These are phyloP conservation scores for Megalopta genalis DNA, from an alignment of 1,140 invertebrate species.

Conservation along the genomic window DNA sequence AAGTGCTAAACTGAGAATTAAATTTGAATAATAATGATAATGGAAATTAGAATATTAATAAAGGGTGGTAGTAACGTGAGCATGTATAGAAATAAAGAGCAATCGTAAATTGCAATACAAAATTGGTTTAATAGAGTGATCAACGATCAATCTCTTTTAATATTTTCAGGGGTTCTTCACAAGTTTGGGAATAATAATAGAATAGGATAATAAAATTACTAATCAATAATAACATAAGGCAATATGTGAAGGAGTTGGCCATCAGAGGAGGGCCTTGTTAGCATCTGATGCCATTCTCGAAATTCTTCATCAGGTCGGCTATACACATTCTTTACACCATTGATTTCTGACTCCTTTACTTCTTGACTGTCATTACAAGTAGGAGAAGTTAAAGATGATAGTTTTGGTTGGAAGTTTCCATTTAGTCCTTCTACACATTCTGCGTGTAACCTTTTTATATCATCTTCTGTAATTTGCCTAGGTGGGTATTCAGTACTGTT, in stretches of 20 bases:
- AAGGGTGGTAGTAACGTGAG: slow-evolving; percentile 42
- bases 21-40: slow-evolving; percentile 30
- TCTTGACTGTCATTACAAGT: slow-evolving; percentile 48
- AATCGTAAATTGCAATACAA: slow-evolving; percentile 59
- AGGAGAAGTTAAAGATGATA: slow-evolving; percentile 54
- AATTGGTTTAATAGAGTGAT: slow-evolving; percentile 59
- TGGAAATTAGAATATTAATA: slow-evolving; percentile 25
- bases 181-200: slow-evolving; percentile 58
- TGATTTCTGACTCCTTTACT: slow-evolving; percentile 37
- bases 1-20: background rate
- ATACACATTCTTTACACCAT: slow-evolving; percentile 56
- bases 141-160: slow-evolving; percentile 38
- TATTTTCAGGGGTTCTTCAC: slow-evolving; percentile 49
- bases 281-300: slow-evolving; percentile 91
- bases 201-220: slow-evolving; percentile 73
- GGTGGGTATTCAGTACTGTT: slow-evolving; percentile 61
- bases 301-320: slow-evolving; percentile 79
- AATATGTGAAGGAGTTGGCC: slow-evolving; percentile 90
- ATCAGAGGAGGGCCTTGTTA: slow-evolving; percentile 84
- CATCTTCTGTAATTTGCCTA: slow-evolving; percentile 64
- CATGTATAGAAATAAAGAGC: slow-evolving; percentile 59
- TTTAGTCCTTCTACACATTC: slow-evolving; percentile 76
- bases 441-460: slow-evolving; percentile 73
- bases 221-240: slow-evolving; percentile 96
- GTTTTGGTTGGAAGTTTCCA: slow-evolving; percentile 75